Evolutionary conservation across 2,888 invertebrate genomes (phyloP).

Genomic region (Dasypolia templi): DNA sequence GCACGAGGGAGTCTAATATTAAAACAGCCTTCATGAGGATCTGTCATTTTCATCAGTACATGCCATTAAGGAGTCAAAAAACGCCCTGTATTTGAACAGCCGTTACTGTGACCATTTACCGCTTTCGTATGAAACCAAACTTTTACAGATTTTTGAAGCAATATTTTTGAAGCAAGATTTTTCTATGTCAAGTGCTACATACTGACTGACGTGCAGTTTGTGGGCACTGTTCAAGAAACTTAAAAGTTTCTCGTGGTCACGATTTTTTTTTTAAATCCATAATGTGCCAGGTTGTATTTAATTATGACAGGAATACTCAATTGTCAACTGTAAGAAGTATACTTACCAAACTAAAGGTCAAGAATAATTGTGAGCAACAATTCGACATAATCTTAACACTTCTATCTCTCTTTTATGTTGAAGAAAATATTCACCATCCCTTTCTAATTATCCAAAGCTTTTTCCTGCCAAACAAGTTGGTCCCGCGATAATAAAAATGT

Average conservation of each 20-base stretch:
- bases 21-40: background rate
- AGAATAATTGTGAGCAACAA: constrained; percentile 15
- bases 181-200: background rate
- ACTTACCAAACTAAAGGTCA: background rate
- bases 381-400: constrained; percentile 36
- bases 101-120: background rate
- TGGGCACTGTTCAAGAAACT: no score
- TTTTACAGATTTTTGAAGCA: background rate
- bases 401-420: constrained; percentile 37
- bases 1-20: no score
- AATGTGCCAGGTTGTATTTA: background rate
- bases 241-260: background rate
- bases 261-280: background rate
- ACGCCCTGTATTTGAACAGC: background rate
- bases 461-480: constrained; percentile 71
- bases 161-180: background rate
- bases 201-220: background rate
- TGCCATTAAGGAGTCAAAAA: background rate
- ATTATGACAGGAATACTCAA: background rate
- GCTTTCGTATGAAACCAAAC: no score
- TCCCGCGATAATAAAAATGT: constrained; percentile 84
- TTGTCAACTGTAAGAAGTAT: background rate
- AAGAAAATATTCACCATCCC: constrained; percentile 50
- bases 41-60: background rate
- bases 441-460: constrained; percentile 69